These are phyloP conservation scores for Trypoxylus dichotomus DNA, from an alignment of 1,140 invertebrate species.

Conservation along the genomic window DNA sequence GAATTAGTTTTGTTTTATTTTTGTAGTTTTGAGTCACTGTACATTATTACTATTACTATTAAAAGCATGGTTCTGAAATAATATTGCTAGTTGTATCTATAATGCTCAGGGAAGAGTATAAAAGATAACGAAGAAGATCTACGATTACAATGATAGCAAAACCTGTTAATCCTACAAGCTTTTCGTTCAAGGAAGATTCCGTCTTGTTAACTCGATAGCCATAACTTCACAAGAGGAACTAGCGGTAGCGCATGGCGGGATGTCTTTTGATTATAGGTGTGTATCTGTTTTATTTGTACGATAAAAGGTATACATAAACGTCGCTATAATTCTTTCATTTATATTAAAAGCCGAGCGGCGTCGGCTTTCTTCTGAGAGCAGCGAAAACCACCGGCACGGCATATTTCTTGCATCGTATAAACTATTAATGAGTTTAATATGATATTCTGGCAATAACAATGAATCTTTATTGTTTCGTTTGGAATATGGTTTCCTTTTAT, in stretches of 20 bases:
- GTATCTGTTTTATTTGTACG: conserved; percentile 28
- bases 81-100: too few relatives aligned
- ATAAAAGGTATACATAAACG: conserved; percentile 28
- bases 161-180: too few relatives aligned
- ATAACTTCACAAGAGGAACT: background rate
- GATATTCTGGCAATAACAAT: conserved; percentile 29
- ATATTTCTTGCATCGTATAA: conserved; percentile 25
- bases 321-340: conserved; percentile 27
- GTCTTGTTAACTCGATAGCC: background rate
- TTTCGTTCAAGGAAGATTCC: too few relatives aligned
- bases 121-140: too few relatives aligned
- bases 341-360: conserved; percentile 27
- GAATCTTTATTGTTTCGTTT: conserved; percentile 29
- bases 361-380: conserved; percentile 26
- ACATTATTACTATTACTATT: too few relatives aligned
- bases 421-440: conserved; percentile 27
- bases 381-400: conserved; percentile 5
- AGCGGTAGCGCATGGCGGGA: background rate
- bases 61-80: too few relatives aligned
- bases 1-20: too few relatives aligned
- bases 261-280: conserved; percentile 26
- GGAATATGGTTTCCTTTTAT: conserved; percentile 23
- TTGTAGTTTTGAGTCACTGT: too few relatives aligned
- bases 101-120: too few relatives aligned
- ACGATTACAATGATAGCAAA: too few relatives aligned